Evolutionary conservation across 2,888 invertebrate genomes (phyloP), one percentile per base, ranked within the genome.

Genomic region (Danaus chrysippus): DNA sequence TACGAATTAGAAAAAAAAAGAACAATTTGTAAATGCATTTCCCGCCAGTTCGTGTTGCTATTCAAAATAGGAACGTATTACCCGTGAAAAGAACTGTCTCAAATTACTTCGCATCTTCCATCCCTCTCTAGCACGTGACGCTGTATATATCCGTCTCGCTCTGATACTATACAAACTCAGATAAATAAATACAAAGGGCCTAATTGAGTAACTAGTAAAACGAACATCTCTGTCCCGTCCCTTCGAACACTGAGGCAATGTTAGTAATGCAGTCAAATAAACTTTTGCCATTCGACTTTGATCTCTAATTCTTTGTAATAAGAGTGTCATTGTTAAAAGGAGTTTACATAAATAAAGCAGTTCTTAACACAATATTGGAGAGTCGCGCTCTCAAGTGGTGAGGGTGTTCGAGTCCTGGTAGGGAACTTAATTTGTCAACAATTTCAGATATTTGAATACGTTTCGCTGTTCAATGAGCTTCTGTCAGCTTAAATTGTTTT

Each of bases 141-240:
- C 58, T 52, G 52, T 54, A 54, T 82, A 78, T 71, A 55, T 70
- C 64, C 66, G 59, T 86, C 84, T 65, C 77, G 72, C 69, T 88
- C 81, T 70, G 65, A 71, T 76, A 79, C 86, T 89, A 85, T 85
- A 88, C 86, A 89, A 91, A 91, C 89, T 90, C 87, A 87, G 86
- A 91, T 91, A 91, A 91, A 91, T 90, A 91, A 90, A 91, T 86
- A 91, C 91, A 91, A 91, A 91, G 90, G 89, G 89, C 89, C 91
- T 91, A 91, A 91, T 91, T 91, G 91, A 91, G 91, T 91, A 91
- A 91, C 89, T 90, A 91, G 91, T 89, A 89, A 87, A 91, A 87
- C 87, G 89, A 87, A 86, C 87, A 84, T 83, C 84, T 85, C 82
- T 80, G 83, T 83, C 77, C 82, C 84, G 86, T 88, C 89, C 89